Conservation (phyloP, 1,140 invertebrate species). For the Papilio dardanus region DNA sequence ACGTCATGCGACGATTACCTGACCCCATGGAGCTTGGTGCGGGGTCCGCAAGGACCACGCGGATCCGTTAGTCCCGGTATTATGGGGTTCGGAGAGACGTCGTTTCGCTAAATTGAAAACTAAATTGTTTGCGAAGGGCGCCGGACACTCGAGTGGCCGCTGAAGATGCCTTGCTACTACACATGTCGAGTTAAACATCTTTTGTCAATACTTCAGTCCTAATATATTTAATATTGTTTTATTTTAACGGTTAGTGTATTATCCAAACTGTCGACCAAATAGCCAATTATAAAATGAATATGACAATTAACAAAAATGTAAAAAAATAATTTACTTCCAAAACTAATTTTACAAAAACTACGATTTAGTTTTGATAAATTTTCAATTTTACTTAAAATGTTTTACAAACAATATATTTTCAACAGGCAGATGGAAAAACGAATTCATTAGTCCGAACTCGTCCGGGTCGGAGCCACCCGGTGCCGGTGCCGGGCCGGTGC, state of each 20-base stretch:
- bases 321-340: no score
- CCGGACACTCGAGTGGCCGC: background rate
- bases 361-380: no score
- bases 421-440: background rate
- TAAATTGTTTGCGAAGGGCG: background rate
- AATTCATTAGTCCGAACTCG: background rate
- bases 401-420: background rate
- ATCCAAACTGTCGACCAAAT: no score
- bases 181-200: background rate
- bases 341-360: background rate
- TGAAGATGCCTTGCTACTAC: background rate
- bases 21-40: background rate
- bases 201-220: background rate
- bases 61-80: background rate
- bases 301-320: no score
- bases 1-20: background rate
- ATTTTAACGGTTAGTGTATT: no score
- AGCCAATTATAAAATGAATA: no score
- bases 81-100: background rate
- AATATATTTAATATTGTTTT: background rate
- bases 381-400: background rate
- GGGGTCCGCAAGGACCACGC: background rate
- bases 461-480: background rate
- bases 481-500: no score
- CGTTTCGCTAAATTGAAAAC: slow-evolving; percentile 4